Base-by-base conservation (phyloP, 2,113 vertebrate genomes). In the Gambusia holbrooki region DNA sequence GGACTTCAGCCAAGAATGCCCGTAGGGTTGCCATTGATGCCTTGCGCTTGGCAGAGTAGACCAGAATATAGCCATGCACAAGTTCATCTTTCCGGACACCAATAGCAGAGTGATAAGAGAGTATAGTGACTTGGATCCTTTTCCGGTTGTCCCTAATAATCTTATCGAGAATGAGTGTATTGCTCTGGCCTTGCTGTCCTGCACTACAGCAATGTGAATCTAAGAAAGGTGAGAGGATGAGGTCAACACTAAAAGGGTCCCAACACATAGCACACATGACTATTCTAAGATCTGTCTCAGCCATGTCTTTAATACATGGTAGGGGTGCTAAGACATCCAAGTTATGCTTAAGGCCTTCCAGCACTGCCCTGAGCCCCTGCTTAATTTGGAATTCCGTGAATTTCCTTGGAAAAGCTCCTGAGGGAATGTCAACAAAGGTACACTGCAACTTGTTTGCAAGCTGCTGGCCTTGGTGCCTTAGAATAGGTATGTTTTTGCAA, bases 221-320 rank as follows among this genome's bases (percentile, higher is more conserved):
- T 17, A 99, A 93, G 89, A 99, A 99, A 1, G 98, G 98, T 54
- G 98, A 98, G 87, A 99, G 96, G 91, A 99, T 99, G 88, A 99
- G 96, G 93, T 99, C 97, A 62, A 98, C 97, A 28, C 97, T 98
- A 85, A 99, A 99, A 0, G 97, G 98, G 93, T 99, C 98, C 62
- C 98, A 97, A 93, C 98, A 99, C 98, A 99, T 98, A 79, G 97
- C 97, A 86, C 97, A 99, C 98, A 99, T 99, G 37, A 99, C 97
- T 58, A 99, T 98, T 84, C 98, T 94, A 42, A 99, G 92, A 85
- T 99, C 98, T 1, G 96, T 96, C 94, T 99, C 98, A 2, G 97
- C 97, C 79, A 97, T 91, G 91, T 99, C 98, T 90, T 98, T 99
- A 93, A 97, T 98, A 62, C 93, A 96, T 10, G 98, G 97, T 93